These are phyloP conservation scores for Araneus ventricosus DNA, from an alignment of 1,140 invertebrate genomes.

Conservation along the genomic window DNA sequence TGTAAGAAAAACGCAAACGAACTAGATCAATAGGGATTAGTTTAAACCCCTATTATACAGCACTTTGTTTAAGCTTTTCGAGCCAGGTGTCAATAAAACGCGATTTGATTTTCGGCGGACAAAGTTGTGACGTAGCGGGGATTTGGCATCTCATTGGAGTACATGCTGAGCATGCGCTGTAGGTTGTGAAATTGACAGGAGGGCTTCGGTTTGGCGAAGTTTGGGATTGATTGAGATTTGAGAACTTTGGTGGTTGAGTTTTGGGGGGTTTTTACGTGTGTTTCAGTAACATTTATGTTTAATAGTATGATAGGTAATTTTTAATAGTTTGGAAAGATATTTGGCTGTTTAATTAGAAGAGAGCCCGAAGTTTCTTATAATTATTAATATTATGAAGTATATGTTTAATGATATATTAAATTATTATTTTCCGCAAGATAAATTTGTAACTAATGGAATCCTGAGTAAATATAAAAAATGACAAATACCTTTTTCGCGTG, in stretches of 20 bases:
- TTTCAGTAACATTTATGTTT: too few species aligned
- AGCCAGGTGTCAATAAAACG: conserved; percentile 72
- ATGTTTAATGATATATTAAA: too few species aligned
- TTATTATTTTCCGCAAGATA: too few species aligned
- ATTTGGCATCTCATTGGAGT: conserved; percentile 34
- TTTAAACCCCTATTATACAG: conserved; percentile 69
- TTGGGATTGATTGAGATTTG: not conserved
- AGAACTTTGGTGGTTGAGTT: not conserved
- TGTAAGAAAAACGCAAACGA: conserved; percentile 58
- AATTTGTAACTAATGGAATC: too few species aligned
- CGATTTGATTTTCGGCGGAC: conserved; percentile 74
- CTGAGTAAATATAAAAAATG: too few species aligned
- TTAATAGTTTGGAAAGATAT: too few species aligned
- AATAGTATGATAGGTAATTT: too few species aligned
- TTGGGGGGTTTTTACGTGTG: not conserved
- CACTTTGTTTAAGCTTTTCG: conserved; percentile 74
- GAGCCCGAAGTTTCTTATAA: too few species aligned
- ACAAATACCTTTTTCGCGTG: too few species aligned
- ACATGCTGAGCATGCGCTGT: conserved; percentile 44
- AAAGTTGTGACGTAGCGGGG: conserved; percentile 48
- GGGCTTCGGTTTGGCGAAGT: not conserved
- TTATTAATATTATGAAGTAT: too few species aligned
- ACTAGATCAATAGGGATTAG: conserved; percentile 75
- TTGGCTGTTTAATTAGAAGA: too few species aligned
- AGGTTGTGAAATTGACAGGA: not conserved